Conservation (phyloP, 2,113 vertebrate genomes). For the Cyprinus carpio region DNA sequence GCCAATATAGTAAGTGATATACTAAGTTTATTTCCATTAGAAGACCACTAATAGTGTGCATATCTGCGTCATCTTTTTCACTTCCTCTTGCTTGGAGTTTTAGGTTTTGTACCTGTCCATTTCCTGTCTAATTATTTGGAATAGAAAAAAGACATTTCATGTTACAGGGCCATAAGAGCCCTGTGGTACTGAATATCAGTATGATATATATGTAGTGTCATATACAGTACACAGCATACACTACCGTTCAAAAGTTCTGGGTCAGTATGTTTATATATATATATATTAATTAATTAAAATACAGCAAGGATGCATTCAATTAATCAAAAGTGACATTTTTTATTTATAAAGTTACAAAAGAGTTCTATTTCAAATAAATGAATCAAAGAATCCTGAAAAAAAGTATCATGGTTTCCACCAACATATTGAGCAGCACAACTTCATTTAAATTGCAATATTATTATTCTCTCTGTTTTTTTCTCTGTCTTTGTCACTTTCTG, state of each 20-base stretch:
- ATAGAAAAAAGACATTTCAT: neutral
- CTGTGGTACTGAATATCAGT: neutral
- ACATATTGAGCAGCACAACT: neutral
- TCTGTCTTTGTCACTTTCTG: neutral
- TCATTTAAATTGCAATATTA: too few relatives aligned
- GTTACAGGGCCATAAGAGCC: neutral
- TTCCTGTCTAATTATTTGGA: neutral
- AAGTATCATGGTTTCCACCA: neutral
- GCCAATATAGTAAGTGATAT: conserved; percentile 87
- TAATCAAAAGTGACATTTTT: neutral
- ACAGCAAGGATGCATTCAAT: neutral
- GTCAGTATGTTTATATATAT: neutral
- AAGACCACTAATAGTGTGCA: neutral
- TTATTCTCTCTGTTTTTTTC: neutral
- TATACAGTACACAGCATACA: neutral
- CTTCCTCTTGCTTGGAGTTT: conserved; percentile 30
- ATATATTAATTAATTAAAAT: neutral
- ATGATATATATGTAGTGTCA: neutral
- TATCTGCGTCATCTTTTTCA: conserved; percentile 23
- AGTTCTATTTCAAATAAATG: neutral
- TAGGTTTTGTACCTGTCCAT: conserved; percentile 15
- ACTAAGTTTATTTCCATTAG: neutral
- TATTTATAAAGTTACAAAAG: neutral
- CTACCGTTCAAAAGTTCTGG: neutral
- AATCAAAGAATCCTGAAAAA: neutral